phyloP scores from a whole-genome alignment of 2,888 invertebrate species.

The Catocala fraxini region DNA sequence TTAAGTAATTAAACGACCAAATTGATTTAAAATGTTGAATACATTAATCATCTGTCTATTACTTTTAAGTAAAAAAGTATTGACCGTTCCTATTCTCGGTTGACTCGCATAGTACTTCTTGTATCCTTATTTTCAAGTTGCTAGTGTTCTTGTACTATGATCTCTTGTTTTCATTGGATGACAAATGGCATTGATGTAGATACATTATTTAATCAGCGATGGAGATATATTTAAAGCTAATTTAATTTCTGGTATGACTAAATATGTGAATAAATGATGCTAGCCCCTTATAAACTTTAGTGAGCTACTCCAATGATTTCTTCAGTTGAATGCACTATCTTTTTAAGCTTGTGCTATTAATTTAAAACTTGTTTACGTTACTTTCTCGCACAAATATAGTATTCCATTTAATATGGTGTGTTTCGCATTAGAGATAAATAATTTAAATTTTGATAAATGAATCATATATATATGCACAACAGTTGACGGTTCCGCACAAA shows the following conservation, averaged over 20 bases:
- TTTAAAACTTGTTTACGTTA: conserved; percentile 7
- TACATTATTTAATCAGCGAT: conserved; percentile 16
- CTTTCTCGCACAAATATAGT: conserved; percentile 45
- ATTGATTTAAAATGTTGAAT: no score
- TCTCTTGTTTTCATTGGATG: conserved; percentile 43
- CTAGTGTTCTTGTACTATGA: conserved; percentile 22
- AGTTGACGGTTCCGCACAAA: conserved; percentile 27
- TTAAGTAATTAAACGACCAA: no score
- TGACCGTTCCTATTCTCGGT: no score
- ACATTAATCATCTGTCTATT: no score
- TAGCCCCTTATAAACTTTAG: conserved; percentile 18
- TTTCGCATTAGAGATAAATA: conserved; percentile 24
- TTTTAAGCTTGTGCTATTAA: neutral
- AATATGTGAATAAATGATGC: no score
- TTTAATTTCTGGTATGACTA: no score
- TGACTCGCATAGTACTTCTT: neutral
- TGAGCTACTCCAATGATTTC: no score
- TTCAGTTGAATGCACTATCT: no score
- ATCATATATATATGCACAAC: conserved; percentile 41
- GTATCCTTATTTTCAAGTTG: conserved; percentile 1
- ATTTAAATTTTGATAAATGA: conserved; percentile 16
- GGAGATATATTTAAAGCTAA: no score
- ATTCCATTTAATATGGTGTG: conserved; percentile 17
- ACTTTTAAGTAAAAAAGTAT: no score
- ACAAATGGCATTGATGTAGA: conserved; percentile 30